These are phyloP conservation scores for Drosophila lacertosa DNA, from an alignment of 1,140 invertebrate genomes.

Conservation along the genomic window DNA sequence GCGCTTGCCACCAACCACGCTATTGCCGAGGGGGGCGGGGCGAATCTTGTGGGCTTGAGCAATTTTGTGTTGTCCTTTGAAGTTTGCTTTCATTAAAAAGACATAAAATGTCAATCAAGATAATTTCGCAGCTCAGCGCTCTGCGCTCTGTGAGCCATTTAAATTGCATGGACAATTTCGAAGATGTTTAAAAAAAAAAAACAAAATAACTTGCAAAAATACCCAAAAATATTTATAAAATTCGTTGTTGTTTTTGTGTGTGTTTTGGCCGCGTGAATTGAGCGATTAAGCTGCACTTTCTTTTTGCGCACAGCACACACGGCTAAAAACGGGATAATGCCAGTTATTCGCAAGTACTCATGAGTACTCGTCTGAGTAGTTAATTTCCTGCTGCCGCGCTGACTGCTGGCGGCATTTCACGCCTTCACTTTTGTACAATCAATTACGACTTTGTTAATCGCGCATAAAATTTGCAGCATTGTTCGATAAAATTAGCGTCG, in stretches of 20 bases:
- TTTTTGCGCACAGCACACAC: constrained; percentile 27
- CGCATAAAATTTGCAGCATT: constrained; percentile 57
- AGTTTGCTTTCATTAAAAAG: constrained; percentile 53
- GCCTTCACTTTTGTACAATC: constrained; percentile 55
- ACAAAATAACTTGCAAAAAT: constrained; percentile 27
- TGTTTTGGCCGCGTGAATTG: constrained; percentile 44
- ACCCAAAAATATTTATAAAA: constrained; percentile 4
- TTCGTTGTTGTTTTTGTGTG: constrained; percentile 10
- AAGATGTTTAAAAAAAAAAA: background rate
- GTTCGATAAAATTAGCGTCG: constrained; percentile 43
- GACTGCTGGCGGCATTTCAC: constrained; percentile 39
- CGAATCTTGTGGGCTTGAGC: constrained; percentile 28
- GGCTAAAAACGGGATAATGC: background rate
- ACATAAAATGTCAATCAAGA: constrained; percentile 65
- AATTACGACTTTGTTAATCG: constrained; percentile 64
- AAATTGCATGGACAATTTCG: constrained; percentile 24
- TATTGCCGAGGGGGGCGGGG: background rate
- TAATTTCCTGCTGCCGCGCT: background rate
- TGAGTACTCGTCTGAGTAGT: background rate
- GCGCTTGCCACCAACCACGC: constrained; percentile 66
- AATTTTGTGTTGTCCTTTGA: constrained; percentile 48
- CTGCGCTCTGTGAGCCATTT: constrained; percentile 10
- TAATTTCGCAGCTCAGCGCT: constrained; percentile 40
- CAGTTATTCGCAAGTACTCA: constrained; percentile 6
- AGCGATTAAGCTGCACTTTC: constrained; percentile 67